Percentiles rank a stretch among this genome's conserved stretches.
Evolutionary conservation across 2,888 invertebrate species (phyloP).

Genomic region (Mechanitis mazaeus): DNA sequence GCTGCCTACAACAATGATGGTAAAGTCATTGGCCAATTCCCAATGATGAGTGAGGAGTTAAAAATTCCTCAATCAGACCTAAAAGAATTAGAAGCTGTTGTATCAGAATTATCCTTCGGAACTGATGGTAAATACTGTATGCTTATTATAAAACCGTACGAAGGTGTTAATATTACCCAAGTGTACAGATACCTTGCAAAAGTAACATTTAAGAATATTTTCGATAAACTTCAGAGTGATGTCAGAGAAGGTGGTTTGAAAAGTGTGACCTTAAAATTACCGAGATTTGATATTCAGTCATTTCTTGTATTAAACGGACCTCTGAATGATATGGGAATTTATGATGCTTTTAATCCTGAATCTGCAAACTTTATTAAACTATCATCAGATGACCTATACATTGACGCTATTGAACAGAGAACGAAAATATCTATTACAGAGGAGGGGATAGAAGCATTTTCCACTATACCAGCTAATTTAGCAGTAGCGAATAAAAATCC

Average conservation of each 20-base stretch:
- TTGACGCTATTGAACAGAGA: constrained; percentile 81
- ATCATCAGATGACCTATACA: constrained; percentile 69
- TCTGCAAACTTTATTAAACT: constrained; percentile 76
- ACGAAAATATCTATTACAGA: constrained; percentile 85
- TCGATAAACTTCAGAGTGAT: constrained; percentile 65
- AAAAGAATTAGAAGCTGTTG: constrained; percentile 73
- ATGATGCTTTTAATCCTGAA: constrained; percentile 77
- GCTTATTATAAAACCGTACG: constrained; percentile 79
- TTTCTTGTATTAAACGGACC: constrained; percentile 77
- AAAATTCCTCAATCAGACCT: constrained; percentile 76
- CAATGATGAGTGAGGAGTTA: constrained; percentile 84
- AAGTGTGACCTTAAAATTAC: constrained; percentile 79
- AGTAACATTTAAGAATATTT: constrained; percentile 65
- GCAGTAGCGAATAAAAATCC: constrained; percentile 62
- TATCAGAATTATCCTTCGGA: constrained; percentile 82
- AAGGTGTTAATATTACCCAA: constrained; percentile 60
- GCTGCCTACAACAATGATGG: constrained; percentile 78
- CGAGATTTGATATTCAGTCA: constrained; percentile 77
- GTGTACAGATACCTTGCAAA: constrained; percentile 70
- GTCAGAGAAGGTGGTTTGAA: constrained; percentile 71
- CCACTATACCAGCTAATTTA: constrained; percentile 69
- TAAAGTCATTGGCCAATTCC: constrained; percentile 53
- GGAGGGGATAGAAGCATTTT: constrained; percentile 82
- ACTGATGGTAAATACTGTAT: constrained; percentile 75
- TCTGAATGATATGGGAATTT: constrained; percentile 80